Percentiles rank a stretch among this genome's conserved stretches.
These are phyloP conservation scores for Chrysocyon brachyurus DNA, from an alignment of 2,797 vertebrate genomes.

Conservation along the genomic window DNA sequence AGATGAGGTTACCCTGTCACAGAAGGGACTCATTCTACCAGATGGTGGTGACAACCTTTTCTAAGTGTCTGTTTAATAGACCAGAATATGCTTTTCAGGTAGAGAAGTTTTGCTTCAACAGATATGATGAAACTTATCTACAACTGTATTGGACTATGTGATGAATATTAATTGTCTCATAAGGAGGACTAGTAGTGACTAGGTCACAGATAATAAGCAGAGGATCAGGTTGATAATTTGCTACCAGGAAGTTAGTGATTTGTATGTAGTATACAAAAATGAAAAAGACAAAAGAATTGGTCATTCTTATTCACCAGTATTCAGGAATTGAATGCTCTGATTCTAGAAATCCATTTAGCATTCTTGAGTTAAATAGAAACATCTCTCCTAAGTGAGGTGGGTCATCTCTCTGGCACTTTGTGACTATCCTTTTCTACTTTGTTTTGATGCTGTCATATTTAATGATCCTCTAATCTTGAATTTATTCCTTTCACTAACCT, in stretches of 20 bases:
- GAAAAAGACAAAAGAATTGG: not conserved
- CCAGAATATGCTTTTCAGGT: slow-evolving; percentile 14
- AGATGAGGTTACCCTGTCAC: not conserved
- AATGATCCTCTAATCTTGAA: not conserved
- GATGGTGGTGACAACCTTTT: not conserved
- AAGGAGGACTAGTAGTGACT: not conserved
- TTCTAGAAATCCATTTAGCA: not conserved
- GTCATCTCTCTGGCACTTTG: not conserved
- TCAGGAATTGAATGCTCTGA: not conserved
- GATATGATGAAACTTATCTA: not conserved
- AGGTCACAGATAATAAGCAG: not conserved
- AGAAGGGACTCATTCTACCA: not conserved
- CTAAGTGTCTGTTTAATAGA: not conserved
- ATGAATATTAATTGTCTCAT: not conserved
- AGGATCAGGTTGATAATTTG: not conserved
- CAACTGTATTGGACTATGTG: not conserved
- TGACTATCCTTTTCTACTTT: not conserved
- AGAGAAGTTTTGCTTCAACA: not conserved
- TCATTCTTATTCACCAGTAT: not conserved
- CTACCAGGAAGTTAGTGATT: not conserved
- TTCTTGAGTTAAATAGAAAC: not conserved
- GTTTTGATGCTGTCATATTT: not conserved
- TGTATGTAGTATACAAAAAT: not conserved
- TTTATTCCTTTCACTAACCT: not conserved
- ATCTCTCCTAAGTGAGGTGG: not conserved